Evolutionary conservation across 64 coral and sea anemone genomes (phyloP).

Genomic region (Acropora tenuis): DNA sequence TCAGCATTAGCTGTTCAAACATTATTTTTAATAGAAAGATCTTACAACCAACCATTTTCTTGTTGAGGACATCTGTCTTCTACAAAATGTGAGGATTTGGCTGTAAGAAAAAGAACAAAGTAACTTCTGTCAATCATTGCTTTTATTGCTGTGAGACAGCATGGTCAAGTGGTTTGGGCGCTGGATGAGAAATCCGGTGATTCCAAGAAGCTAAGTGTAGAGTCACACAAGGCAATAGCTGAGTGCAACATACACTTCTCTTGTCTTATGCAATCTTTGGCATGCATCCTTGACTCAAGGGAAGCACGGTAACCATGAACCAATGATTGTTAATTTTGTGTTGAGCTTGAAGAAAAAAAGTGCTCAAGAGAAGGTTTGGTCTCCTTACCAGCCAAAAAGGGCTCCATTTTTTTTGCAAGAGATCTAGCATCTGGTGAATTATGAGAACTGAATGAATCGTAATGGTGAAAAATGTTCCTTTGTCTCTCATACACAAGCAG

Average conservation of each 20-base stretch:
- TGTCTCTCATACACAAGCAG: conserved; percentile 64
- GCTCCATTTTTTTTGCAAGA: conserved; percentile 63
- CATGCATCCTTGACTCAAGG: too few species aligned
- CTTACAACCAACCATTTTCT: conserved; percentile 35
- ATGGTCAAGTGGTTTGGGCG: too few species aligned
- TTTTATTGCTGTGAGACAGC: too few species aligned
- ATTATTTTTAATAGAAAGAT: neutral
- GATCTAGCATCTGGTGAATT: conserved; percentile 68
- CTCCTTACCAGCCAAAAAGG: conserved; percentile 67
- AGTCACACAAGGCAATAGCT: too few species aligned
- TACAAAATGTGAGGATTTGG: neutral
- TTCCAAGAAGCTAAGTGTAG: too few species aligned
- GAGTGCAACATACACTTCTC: too few species aligned
- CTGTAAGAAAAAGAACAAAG: neutral
- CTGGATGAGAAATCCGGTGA: too few species aligned
- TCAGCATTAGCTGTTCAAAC: neutral
- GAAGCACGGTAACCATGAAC: too few species aligned
- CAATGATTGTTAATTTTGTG: too few species aligned
- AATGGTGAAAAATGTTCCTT: conserved; percentile 76
- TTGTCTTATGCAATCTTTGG: too few species aligned
- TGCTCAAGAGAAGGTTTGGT: too few species aligned
- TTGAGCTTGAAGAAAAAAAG: too few species aligned
- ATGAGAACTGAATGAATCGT: conserved; percentile 55
- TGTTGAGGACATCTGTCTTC: conserved; percentile 63
- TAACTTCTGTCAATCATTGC: neutral